Conservation (phyloP, 1,140 invertebrate genomes). For the Alviniconcha marisindica region DNA sequence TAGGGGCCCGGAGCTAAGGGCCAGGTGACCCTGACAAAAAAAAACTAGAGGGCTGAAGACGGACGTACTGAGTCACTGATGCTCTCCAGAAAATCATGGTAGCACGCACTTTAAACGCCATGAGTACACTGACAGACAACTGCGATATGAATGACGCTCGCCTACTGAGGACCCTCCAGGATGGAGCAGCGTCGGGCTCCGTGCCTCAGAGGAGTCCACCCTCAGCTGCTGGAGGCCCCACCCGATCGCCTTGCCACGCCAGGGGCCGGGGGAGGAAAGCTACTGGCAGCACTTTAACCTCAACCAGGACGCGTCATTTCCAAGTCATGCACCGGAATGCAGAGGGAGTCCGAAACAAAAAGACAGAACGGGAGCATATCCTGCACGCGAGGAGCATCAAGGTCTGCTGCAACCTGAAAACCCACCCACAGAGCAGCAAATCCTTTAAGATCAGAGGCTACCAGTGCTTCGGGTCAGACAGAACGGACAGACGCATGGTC, state of each 20-base stretch:
- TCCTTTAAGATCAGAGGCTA: constrained; percentile 9
- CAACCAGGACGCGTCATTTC: not conserved
- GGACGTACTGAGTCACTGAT: not conserved
- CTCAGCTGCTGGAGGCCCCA: too few relatives aligned
- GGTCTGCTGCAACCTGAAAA: not conserved
- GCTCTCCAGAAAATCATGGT: not conserved
- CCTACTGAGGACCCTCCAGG: not conserved
- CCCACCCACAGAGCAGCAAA: not conserved
- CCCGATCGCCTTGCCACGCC: not conserved
- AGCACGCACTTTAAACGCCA: not conserved
- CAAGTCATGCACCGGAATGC: constrained; percentile 1
- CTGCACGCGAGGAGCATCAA: not conserved
- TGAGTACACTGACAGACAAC: too few relatives aligned
- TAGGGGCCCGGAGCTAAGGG: not conserved
- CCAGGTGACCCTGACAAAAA: not conserved
- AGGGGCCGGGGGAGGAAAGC: not conserved
- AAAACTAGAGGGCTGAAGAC: not conserved
- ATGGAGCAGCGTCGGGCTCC: not conserved
- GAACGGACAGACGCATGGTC: not conserved
- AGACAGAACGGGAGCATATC: not conserved
- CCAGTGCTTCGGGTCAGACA: not conserved
- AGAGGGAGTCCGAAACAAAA: not conserved
- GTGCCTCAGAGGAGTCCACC: too few relatives aligned
- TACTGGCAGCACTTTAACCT: not conserved
- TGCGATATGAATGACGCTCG: not conserved